These are phyloP conservation scores for Zaprionus tsacasi DNA, from an alignment of 1,140 invertebrate genomes.

Conservation along the genomic window DNA sequence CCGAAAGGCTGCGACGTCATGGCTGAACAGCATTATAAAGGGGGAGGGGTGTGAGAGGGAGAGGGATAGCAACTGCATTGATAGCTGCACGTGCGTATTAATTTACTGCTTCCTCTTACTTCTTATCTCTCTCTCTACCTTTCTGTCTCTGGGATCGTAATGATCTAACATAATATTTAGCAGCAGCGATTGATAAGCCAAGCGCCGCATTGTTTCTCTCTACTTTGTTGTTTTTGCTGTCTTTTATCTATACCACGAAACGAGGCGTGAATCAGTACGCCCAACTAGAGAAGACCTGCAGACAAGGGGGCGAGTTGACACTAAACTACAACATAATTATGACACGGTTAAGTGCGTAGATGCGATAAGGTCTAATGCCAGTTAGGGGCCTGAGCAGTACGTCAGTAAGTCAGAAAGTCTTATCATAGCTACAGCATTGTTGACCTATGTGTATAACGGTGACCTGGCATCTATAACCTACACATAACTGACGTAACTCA, in stretches of 20 bases:
- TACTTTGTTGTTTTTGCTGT: neutral
- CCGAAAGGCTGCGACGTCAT: constrained; percentile 16
- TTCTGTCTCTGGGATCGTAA: constrained; percentile 6
- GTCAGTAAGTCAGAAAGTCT: neutral
- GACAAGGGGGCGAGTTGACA: neutral
- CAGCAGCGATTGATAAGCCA: constrained; percentile 17
- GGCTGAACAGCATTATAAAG: constrained; percentile 1
- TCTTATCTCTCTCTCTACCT: neutral
- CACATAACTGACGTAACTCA: neutral
- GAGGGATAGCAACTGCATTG: neutral
- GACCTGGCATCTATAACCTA: neutral
- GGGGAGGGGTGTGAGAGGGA: neutral
- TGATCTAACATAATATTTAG: constrained; percentile 27
- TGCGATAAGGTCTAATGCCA: neutral
- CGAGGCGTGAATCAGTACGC: constrained; percentile 24
- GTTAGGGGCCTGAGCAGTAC: neutral
- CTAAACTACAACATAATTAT: constrained; percentile 3
- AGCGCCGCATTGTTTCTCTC: constrained; percentile 7
- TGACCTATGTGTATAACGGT: neutral
- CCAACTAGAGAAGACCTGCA: neutral
- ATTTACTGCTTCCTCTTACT: neutral
- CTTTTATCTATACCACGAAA: constrained; percentile 40
- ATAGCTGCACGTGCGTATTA: neutral
- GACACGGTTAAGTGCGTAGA: neutral
- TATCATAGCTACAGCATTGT: neutral